Evolutionary conservation across 1,140 invertebrate species (phyloP).

Genomic region (Frieseomelitta varia): DNA sequence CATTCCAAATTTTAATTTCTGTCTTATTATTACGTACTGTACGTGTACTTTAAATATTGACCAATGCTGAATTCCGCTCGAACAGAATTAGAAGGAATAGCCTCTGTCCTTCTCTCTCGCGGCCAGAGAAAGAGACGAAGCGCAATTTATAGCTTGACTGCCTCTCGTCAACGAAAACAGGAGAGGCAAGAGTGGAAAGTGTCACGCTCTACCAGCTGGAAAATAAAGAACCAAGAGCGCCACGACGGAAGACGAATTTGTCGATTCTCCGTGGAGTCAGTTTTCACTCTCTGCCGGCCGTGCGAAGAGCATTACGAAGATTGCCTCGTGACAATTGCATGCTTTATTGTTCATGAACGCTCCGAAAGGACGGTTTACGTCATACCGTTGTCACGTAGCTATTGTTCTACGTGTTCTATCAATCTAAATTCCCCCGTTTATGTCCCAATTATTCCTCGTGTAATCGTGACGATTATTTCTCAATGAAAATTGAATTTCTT

Average conservation of each 20-base stretch:
- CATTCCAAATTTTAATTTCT: too few relatives aligned
- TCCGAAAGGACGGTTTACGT: neutral
- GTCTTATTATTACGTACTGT: neutral
- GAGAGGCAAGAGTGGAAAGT: constrained; percentile 61
- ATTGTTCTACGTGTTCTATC: neutral
- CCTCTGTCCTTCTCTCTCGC: neutral
- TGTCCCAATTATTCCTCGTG: neutral
- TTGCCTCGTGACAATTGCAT: constrained; percentile 1
- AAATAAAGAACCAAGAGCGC: constrained; percentile 54
- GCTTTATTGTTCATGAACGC: neutral
- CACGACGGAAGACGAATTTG: constrained; percentile 19
- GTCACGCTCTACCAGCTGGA: constrained; percentile 58
- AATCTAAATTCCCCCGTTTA: neutral
- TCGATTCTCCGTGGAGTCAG: constrained; percentile 8
- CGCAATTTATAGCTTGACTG: constrained; percentile 59
- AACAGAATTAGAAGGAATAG: constrained; percentile 39
- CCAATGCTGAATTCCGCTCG: neutral
- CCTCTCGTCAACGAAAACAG: constrained; percentile 54
- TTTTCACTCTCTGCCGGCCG: neutral
- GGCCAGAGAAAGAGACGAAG: neutral
- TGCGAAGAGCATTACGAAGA: neutral
- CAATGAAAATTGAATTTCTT: too few relatives aligned
- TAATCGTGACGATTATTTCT: neutral
- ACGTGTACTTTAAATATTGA: constrained; percentile 4
- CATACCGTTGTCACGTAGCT: neutral